Base-by-base conservation (phyloP, 2,888 invertebrate genomes). In the Acrobasis consociella region DNA sequence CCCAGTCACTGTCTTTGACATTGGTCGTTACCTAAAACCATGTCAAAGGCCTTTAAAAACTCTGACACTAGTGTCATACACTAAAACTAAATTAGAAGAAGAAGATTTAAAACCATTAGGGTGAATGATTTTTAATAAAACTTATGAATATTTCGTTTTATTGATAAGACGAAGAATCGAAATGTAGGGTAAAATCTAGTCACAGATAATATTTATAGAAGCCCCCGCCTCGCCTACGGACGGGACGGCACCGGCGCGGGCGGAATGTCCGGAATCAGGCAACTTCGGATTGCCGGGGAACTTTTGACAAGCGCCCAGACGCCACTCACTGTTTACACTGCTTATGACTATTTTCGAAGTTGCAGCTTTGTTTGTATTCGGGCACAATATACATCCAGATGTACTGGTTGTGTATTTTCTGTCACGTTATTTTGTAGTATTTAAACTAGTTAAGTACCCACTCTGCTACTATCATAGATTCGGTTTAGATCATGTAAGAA, bases 291-390 rank as follows among this genome's bases (percentile, higher is more conserved):
- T 71, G 76, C 75, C 69, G 76, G 66, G 66, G 65, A 86, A 87
- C 81, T 87, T 87, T 72, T 81, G 86, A 87, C 86, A 85, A 77
- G 75, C 79, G 74, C 72, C 70, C 75, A 75, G 76, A 75, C 76
- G 76, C 73, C 71, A 70, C 73, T 71, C 75, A 74, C 74, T 80
- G 82, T 81, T 81, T 78, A 75, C 76, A 77, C 74, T 78, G 77
- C 80, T 77, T 75, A 75, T 75, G 74, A 77, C 72, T 77, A 73
- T 76, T 80, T 78, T 72, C 75, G 70, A 69, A 51, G 52, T 49
- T 60, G 62, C 58, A 61, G 51, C 64, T 64, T 58, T 52, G 63
- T 62, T 67, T 60, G 39, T 17, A 60, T 50, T 60, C n/a, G n/a
- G n/a, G n/a, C n/a, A n/a, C n/a, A n/a, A n/a, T n/a, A n/a, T n/a